Evolutionary conservation across 2,113 vertebrate genomes (phyloP), one percentile per base, ranked within the genome.

Genomic region (Callipepla squamata): DNA sequence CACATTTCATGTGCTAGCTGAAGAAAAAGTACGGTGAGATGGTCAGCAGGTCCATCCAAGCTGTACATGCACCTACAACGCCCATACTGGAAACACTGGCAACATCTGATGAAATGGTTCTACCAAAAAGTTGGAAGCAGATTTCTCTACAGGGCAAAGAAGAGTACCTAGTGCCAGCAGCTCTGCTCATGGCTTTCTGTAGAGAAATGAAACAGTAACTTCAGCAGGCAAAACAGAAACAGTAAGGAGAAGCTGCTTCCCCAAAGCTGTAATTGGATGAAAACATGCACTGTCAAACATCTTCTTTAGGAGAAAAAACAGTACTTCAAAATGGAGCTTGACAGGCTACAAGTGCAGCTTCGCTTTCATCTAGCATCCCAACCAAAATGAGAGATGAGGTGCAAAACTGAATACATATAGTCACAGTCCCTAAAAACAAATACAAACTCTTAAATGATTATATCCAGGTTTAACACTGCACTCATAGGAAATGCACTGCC

Each of bases 361-460:
- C 13, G 20, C 28, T 59, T 69, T 57, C 63, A 45, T 5, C 16
- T 53, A 11, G 6, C 28, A n/a, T 10, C 13, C 38, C 62, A 66
- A 32, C 5, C 67, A 80, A 75, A 88, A 81, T 5, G 47, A 38
- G 51, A 72, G 47, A 1, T 1, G 22, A 59, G 22, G 23, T 65
- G 16, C 7, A 62, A 36, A 93, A 28, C 1, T 14, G 21, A 38
- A 11, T 6, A 28, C 0, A 0, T 9, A 40, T 0, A 58, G 58
- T 3, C 53, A 67, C 74, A 53, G 48, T 4, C n/a, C 38, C 80
- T 26, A 38, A 16, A 75, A 68, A 6, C 67, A 76, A 62, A 66
- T 6, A 40, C 34, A 14, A 44, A 38, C 38, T 10, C 19, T 58
- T 16, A 36, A 44, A 40, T 2, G 48, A 50, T n/a, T 75, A 67